A percentile compares a stretch with the other conserved stretches of the same genome.
Evolutionary conservation across 1,140 invertebrate species (phyloP).

Genomic region (Centruroides sculpturatus): DNA sequence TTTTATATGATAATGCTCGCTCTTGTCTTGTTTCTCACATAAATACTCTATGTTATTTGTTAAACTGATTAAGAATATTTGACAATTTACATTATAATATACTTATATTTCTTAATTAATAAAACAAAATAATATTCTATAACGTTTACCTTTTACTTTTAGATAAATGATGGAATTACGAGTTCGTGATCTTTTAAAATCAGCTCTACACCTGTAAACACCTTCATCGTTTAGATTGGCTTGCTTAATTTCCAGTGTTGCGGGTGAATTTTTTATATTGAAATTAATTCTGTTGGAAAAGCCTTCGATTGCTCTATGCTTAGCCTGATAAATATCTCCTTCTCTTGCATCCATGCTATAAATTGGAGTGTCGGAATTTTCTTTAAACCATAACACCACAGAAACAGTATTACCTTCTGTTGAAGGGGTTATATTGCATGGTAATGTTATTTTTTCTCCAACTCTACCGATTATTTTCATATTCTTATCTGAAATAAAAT

Average conservation of each 20-base stretch:
- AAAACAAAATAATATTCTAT: not conserved
- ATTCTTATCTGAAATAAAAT: constrained; percentile 1
- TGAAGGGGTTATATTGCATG: constrained; percentile 64
- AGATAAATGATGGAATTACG: constrained; percentile 21
- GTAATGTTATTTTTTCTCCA: constrained; percentile 54
- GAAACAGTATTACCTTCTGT: constrained; percentile 11
- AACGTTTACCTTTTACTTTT: constrained; percentile 18
- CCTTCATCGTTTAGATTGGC: constrained; percentile 44
- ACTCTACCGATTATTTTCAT: constrained; percentile 17
- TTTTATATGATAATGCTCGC: too few species aligned
- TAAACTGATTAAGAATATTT: too few species aligned
- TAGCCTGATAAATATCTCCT: constrained; percentile 19
- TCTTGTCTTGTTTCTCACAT: too few species aligned
- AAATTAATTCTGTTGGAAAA: constrained; percentile 16
- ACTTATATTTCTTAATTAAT: too few species aligned
- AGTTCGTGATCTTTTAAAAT: constrained; percentile 73
- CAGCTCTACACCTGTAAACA: constrained; percentile 72
- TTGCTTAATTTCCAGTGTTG: constrained; percentile 16
- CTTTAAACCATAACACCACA: constrained; percentile 35
- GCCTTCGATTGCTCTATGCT: constrained; percentile 18
- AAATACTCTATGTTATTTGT: too few species aligned
- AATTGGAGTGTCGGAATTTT: constrained; percentile 57
- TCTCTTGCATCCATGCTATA: constrained; percentile 38
- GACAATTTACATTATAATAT: too few species aligned
- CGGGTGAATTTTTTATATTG: constrained; percentile 26